Base-by-base conservation (phyloP, 2,888 invertebrate genomes). In the Pseudeuparius sepicola region DNA sequence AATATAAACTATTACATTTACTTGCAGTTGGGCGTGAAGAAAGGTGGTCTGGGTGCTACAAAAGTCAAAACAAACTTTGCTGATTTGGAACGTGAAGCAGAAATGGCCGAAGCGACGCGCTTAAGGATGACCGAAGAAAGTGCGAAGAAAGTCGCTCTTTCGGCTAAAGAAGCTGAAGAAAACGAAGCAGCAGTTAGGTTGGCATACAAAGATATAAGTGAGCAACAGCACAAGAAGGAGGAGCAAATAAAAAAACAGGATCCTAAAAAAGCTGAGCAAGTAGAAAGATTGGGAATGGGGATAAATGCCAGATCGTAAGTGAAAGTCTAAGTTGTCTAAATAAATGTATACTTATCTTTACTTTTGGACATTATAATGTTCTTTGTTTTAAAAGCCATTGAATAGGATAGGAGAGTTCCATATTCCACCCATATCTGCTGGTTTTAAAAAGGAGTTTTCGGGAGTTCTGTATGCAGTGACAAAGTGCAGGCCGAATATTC, bases 221-320 rank as follows among this genome's bases (percentile, higher is more conserved):
- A 77, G 35, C 43, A 53, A 24, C 75, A 76, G 43, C 76, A 78
- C 39, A 76, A 77, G 51, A 71, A 81, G 41, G 82, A 83, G 49
- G 80, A 82, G 36, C 74, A 78, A 56, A 51, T 84, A 37, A 78
- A 77, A 54, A 68, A 70, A 27, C 61, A 75, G 37, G 85, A 90
- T 64, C 85, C 88, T 1, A 71, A 74, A 43, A 93, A 89, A 63
- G 86, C 86, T 2, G 79, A 82, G 46, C 86, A 90, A 61, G 70
- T 85, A 51, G 94, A 96, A 62, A 72, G 97, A 31, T 75, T 97
- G 28, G 97, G 96, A 50, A 94, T 96, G 87, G 93, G 87, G 39
- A 78, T 79, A 50, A 69, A 68, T 26, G 54, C 65, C 20, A 63
- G 68, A 54, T 59, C 64, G 73, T 73, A 59, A 56, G 56, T 44